Evolutionary conservation across 2,888 invertebrate genomes (phyloP).

Genomic region (Sthenelais limicola): DNA sequence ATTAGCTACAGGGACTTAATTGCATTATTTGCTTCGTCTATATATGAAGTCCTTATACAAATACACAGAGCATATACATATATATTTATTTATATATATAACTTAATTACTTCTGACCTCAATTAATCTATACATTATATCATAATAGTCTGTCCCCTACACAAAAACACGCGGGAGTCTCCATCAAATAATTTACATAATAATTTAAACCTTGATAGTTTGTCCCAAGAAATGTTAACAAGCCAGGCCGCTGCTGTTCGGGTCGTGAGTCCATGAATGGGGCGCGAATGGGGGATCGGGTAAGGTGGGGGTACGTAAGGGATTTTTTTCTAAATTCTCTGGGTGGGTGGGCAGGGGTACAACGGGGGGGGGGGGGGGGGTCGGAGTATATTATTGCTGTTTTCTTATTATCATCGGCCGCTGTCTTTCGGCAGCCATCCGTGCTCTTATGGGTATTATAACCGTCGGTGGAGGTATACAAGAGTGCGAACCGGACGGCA

Average conservation of each 20-base stretch:
- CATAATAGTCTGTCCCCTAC: constrained; percentile 33
- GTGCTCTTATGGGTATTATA: too few relatives aligned
- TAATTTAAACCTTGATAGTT: constrained; percentile 31
- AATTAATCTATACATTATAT: constrained; percentile 33
- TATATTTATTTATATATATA: too few relatives aligned
- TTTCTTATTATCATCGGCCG: too few relatives aligned
- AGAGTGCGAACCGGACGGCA: constrained; percentile 35
- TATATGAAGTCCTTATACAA: constrained; percentile 20
- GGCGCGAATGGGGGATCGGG: too few relatives aligned
- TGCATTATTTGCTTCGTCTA: constrained; percentile 31
- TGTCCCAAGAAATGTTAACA: constrained; percentile 10
- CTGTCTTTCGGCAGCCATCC: too few relatives aligned
- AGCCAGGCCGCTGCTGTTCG: constrained; percentile 10
- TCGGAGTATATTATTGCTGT: too few relatives aligned
- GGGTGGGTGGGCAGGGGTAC: too few relatives aligned
- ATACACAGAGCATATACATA: constrained; percentile 23
- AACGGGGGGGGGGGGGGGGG: too few relatives aligned
- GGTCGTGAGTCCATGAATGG: constrained; percentile 12
- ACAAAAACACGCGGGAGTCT: background rate
- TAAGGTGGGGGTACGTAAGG: too few relatives aligned
- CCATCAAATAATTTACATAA: constrained; percentile 34
- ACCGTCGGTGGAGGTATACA: constrained; percentile 29
- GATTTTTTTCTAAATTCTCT: too few relatives aligned
- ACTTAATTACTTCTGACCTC: constrained; percentile 8
- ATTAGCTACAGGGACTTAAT: constrained; percentile 21